Conservation (phyloP, 2,113 vertebrate genomes). For the Echinops telfairi region DNA sequence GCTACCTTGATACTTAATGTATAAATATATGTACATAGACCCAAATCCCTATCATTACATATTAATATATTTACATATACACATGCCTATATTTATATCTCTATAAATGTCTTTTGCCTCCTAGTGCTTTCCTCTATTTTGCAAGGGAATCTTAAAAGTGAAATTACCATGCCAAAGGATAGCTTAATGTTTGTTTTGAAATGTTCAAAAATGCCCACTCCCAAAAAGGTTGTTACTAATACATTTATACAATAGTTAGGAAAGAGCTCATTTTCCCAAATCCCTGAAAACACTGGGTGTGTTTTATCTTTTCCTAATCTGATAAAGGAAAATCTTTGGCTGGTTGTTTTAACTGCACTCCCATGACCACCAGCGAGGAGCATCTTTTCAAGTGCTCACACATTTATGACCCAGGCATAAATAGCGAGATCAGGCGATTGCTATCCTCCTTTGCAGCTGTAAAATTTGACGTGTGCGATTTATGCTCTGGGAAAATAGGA, state of each 20-base stretch:
- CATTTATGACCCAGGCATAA: conserved; percentile 46
- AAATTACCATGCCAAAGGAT: conserved; percentile 15
- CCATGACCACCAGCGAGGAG: neutral
- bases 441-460: neutral
- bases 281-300: neutral
- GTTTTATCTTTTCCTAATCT: conserved; percentile 2
- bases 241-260: neutral
- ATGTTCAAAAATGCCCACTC: neutral
- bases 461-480: conserved; percentile 29
- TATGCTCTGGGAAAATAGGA: neutral
- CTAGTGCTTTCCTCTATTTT: no score
- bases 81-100: no score
- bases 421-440: conserved; percentile 1
- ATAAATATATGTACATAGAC: no score
- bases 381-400: neutral
- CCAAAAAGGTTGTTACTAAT: neutral
- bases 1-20: no score
- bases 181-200: conserved; percentile 49
- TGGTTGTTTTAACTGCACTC: conserved; percentile 18
- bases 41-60: no score
- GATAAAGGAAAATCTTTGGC: neutral
- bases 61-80: no score
- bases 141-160: neutral
- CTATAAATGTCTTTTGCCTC: no score
- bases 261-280: conserved; percentile 23